Conservation (phyloP, 1,140 invertebrate genomes). For the Camponotus vicinus region DNA sequence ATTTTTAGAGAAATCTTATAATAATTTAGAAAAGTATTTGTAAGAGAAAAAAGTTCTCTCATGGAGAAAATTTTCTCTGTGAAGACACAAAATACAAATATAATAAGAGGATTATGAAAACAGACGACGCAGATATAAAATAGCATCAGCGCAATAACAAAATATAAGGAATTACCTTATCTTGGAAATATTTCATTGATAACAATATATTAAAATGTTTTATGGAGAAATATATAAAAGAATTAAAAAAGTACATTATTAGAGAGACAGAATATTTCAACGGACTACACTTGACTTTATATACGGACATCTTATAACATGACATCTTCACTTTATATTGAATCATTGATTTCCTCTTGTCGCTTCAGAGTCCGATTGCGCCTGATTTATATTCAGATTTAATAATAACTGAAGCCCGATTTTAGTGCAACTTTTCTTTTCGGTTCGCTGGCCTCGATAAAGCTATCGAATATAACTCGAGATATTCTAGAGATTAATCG, state of each 20-base stretch:
- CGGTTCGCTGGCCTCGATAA: background rate
- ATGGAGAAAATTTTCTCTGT: too few species aligned
- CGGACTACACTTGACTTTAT: background rate
- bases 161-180: constrained; percentile 3
- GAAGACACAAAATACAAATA: background rate
- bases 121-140: background rate
- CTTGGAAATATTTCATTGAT: background rate
- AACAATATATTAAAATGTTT: constrained; percentile 26
- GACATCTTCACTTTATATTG: constrained; percentile 38
- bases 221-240: constrained; percentile 18
- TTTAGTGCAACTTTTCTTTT: constrained; percentile 13
- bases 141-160: background rate
- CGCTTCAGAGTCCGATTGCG: constrained; percentile 16
- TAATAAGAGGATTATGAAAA: background rate
- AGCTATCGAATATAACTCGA: background rate
- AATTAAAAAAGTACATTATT: constrained; percentile 14
- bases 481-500: constrained; percentile 6
- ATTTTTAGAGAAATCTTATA: background rate
- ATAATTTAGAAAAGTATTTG: background rate
- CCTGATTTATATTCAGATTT: constrained; percentile 10
- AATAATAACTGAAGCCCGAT: constrained; percentile 37
- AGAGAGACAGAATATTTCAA: constrained; percentile 28
- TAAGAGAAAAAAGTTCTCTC: constrained; percentile 3
- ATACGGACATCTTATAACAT: background rate
- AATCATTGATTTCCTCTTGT: constrained; percentile 60